phyloP scores from a whole-genome alignment of 2,113 vertebrate genomes.

The Ciconia boyciana region DNA sequence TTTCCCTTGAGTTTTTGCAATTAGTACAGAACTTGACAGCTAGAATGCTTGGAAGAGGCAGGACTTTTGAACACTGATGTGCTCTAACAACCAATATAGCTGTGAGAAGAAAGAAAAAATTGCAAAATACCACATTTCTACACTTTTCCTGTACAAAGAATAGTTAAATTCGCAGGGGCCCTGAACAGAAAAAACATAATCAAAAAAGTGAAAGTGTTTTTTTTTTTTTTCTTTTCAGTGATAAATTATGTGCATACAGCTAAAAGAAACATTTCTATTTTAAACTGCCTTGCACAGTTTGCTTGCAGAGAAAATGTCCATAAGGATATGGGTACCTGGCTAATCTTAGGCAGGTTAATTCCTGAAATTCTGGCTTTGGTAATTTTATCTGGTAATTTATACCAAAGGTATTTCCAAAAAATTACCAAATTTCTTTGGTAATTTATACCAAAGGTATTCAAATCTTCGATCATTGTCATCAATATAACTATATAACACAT shows the following conservation, averaged over 20 bases:
- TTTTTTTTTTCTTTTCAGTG: not conserved
- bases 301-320: not conserved
- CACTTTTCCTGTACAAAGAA: not conserved
- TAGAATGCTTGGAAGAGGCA: not conserved
- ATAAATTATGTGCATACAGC: not conserved
- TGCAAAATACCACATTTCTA: not conserved
- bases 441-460: not conserved
- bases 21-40: not conserved
- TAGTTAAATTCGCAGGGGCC: not conserved
- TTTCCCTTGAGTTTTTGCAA: not conserved
- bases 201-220: not conserved
- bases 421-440: no score
- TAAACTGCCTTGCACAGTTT: not conserved
- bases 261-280: not conserved
- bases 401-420: no score
- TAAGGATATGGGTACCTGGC: not conserved
- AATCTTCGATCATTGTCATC: not conserved
- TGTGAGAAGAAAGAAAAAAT: not conserved
- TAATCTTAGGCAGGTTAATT: not conserved
- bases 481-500: not conserved
- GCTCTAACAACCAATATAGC: not conserved
- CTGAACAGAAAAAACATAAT: not conserved
- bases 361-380: not conserved
- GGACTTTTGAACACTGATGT: not conserved
- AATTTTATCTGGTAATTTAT: not conserved